Evolutionary conservation across 2,113 vertebrate species (phyloP), one percentile per base, ranked within the genome.

Genomic region (Tachuris rubrigastra): DNA sequence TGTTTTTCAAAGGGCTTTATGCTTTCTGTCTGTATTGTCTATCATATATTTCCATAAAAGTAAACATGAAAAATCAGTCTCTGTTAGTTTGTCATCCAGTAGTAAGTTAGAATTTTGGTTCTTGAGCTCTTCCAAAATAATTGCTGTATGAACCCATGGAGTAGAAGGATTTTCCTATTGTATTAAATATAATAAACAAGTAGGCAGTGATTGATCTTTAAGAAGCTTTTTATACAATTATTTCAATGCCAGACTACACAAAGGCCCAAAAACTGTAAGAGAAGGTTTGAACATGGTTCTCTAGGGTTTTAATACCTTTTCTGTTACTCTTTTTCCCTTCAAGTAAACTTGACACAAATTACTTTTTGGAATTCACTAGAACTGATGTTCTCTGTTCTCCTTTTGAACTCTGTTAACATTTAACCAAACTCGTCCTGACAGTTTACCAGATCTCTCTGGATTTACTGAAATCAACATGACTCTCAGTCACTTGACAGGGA

Each of bases 351-450:
- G 79, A 87, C 72, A 77, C 25, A 81, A 82, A 94, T 92, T 77
- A 27, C 59, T 80, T 91, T 75, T 25, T 85, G 28, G 75, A 91
- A 86, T 94, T 94, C 47, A 46, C 65, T 93, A 52, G 41, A 93
- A 93, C 39, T 86, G 79, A 72, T 92, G 92, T 76, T 95, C 63
- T 86, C 10, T 65, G 4, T 86, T 87, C 72, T 88, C 60, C 75
- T 75, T 91, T 92, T 93, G 92, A 94, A 86, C 82, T 81, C 75
- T 81, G 33, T 31, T 95, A 84, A 25, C 75, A 53, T 85, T 90
- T 91, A 85, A 86, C 90, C 85, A 93, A 94, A 96, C 79, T 90
- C 50, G 8, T 94, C 69, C 6, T 94, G 93, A 95, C 90, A 90
- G 87, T 72, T 86, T 66, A 90, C 65, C 79, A 93, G 63, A 77